Conservation (phyloP, 2,113 vertebrate genomes). For the Dascyllus trimaculatus region DNA sequence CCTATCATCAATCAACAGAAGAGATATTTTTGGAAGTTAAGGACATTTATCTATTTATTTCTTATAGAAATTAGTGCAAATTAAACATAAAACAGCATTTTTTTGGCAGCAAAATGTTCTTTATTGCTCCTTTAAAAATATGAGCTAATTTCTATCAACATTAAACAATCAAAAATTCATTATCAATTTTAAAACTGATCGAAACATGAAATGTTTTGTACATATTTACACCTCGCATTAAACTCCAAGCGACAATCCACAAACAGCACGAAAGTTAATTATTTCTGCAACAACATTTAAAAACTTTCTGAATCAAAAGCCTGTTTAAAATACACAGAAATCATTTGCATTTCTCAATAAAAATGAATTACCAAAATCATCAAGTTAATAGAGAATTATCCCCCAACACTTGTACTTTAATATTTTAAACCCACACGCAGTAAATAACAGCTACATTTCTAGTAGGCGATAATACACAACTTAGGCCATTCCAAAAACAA, state of each 20-base stretch:
- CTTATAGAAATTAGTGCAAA: background rate
- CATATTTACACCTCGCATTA: background rate
- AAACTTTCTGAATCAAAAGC: background rate
- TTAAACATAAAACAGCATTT: background rate
- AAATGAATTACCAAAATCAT: conserved; percentile 12
- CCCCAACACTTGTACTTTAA: background rate
- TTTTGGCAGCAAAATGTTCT: background rate
- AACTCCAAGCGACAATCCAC: background rate
- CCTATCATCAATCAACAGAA: background rate
- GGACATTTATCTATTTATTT: background rate
- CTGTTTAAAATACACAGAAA: background rate
- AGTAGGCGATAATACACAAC: background rate
- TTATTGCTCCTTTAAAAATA: background rate
- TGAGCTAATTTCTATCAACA: background rate
- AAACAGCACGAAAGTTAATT: background rate
- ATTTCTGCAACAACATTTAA: background rate
- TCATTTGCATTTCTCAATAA: background rate
- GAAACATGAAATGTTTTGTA: conserved; percentile 7
- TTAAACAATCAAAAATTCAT: background rate
- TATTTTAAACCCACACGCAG: background rate
- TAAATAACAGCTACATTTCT: conserved; percentile 32
- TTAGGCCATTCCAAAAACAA: background rate
- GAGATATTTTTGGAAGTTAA: background rate
- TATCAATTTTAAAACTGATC: conserved; percentile 5
- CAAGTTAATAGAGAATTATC: background rate